Evolutionary conservation across 2,888 invertebrate genomes (phyloP), one percentile per base, ranked within the genome.

Genomic region (Aphodius sticticus): DNA sequence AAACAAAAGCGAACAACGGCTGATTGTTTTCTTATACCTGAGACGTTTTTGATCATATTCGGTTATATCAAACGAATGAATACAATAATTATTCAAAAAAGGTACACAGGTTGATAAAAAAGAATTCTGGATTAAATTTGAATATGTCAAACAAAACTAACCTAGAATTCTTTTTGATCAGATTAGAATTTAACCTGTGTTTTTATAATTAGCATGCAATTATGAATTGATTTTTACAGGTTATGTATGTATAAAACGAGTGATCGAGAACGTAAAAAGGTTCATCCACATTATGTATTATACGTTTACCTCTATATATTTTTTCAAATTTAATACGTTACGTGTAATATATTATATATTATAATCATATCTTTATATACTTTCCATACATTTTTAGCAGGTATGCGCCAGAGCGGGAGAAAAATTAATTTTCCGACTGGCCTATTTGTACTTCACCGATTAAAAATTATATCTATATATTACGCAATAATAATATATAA

Each of bases 401-500:
- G 53, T 53, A 53, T 53, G 53, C 53, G 53, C 53, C 53, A 53
- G 53, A 53, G 53, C 9, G 77, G 76, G 77, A 75, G 72, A 75
- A 78, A 76, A 78, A 70, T 26, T 76, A 76, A 70, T 76, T 80
- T 76, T 78, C 71, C 70, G 78, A 80, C 80, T 69, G 78, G 76
- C 76, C 69, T 9, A 12, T 82, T 82, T 82, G 82, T 82, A 82
- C 82, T 82, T 81, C 79, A 81, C 81, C 78, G 81, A 82, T 82
- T 81, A 81, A 81, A 82, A 81, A 82, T 81, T 78, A 82, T 81
- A 79, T 82, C 80, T 80, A 26, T 53, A 53, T 53, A 53, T 53
- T 53, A 53, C 12, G 12, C 12, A 1, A 53, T 53, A 53, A 53
- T 53, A 53, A 38, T 38, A 38, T 38, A 38, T 38, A 38, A 6